These are phyloP conservation scores for Heliconius cydno DNA, from an alignment of 2,888 invertebrate species.

Conservation along the genomic window DNA sequence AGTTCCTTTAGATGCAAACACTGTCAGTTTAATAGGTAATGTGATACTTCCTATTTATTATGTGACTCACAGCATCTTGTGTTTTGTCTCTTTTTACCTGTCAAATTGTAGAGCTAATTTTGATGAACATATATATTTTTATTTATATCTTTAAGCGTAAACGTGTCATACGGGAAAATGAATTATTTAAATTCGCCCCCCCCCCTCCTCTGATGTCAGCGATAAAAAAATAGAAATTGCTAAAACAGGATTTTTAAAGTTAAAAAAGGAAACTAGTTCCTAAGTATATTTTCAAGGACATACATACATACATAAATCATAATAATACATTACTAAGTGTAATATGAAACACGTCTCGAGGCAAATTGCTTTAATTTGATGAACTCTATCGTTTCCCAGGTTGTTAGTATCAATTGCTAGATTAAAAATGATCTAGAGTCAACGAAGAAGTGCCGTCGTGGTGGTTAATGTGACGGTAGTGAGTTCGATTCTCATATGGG, in stretches of 20 bases:
- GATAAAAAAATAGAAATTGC: no score
- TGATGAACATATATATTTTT: not conserved
- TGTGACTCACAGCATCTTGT: not conserved
- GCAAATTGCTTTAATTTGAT: constrained; percentile 61
- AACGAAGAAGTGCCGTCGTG: not conserved
- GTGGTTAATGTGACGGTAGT: not conserved
- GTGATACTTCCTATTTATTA: constrained; percentile 26
- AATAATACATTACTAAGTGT: constrained; percentile 35
- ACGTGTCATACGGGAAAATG: no score
- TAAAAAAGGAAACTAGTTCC: not conserved
- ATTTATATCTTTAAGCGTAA: no score
- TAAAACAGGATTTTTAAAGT: not conserved
- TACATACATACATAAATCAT: not conserved
- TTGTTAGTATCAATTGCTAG: constrained; percentile 27
- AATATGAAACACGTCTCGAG: constrained; percentile 50
- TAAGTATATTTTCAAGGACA: not conserved
- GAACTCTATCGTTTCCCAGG: constrained; percentile 46
- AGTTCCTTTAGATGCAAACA: constrained; percentile 14
- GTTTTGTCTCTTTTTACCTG: constrained; percentile 5
- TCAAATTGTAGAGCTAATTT: not conserved
- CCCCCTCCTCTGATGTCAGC: no score
- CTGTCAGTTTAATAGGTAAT: constrained; percentile 18
- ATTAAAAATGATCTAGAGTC: constrained; percentile 5
- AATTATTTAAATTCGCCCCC: no score
- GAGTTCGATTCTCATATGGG: not conserved